These are phyloP conservation scores for Anthopleura sola DNA, from an alignment of 64 coral and sea anemone genomes.

Conservation along the genomic window DNA sequence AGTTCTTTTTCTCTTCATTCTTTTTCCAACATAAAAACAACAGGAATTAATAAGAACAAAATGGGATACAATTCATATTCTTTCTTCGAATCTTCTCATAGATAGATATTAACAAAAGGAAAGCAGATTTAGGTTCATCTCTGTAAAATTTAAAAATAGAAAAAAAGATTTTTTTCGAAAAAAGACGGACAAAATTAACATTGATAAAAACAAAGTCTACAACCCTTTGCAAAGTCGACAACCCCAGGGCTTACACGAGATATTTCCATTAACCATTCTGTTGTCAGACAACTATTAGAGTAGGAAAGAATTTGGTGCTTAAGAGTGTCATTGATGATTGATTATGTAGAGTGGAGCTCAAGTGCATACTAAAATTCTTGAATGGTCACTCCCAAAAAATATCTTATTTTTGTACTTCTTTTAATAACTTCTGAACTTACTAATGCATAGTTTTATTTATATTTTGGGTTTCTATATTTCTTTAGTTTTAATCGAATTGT, in stretches of 20 bases:
- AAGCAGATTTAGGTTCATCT: no score
- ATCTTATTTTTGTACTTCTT: no score
- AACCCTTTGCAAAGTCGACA: not conserved
- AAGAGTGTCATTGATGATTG: not conserved
- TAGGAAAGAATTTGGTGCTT: not conserved
- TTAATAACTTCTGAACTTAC: no score
- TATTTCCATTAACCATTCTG: not conserved
- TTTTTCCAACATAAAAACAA: not conserved
- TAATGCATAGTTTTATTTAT: no score
- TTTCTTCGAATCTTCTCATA: not conserved
- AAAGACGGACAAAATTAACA: not conserved
- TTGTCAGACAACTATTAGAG: not conserved
- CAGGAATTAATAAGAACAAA: not conserved
- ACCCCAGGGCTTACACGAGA: not conserved
- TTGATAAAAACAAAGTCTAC: no score
- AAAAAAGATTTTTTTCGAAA: not conserved
- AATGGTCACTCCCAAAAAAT: no score
- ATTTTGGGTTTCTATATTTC: no score
- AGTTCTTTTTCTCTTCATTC: not conserved
- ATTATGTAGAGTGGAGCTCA: not conserved
- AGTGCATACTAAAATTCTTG: not conserved
- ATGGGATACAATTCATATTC: not conserved
- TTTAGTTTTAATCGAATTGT: no score
- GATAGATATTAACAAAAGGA: no score
- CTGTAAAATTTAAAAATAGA: not conserved